A percentile compares a stretch with the other conserved stretches of the same genome.
These are phyloP conservation scores for Crypturellus undulatus DNA, from an alignment of 2,113 vertebrate species.

Conservation along the genomic window DNA sequence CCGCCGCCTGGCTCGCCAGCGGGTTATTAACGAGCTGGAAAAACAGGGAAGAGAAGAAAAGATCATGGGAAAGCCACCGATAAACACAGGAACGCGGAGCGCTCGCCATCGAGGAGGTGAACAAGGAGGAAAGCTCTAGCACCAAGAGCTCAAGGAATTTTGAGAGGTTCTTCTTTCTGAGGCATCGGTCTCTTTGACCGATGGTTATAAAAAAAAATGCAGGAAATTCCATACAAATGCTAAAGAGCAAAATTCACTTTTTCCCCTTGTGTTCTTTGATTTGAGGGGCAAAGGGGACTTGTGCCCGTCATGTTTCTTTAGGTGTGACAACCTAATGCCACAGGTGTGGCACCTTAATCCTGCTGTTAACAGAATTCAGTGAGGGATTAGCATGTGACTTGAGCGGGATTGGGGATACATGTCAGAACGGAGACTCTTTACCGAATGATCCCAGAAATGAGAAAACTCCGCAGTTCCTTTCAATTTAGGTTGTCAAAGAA, in stretches of 20 bases:
- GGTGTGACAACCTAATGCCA: neutral
- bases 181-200: neutral
- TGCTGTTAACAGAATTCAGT: neutral
- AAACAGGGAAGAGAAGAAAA: constrained; percentile 65
- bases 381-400: neutral
- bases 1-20: constrained; percentile 93
- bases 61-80: constrained; percentile 40
- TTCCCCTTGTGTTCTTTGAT: neutral
- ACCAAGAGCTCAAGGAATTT: neutral
- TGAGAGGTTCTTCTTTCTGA: neutral
- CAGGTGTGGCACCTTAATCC: neutral
- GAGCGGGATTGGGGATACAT: neutral
- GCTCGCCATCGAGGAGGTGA: neutral
- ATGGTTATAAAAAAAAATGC: neutral
- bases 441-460: neutral
- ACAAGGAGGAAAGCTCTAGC: neutral
- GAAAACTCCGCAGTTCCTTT: neutral
- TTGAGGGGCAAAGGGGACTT: neutral
- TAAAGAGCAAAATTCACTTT: neutral
- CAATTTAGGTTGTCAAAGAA: neutral
- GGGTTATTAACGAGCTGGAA: constrained; percentile 93
- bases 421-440: neutral
- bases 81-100: neutral
- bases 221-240: neutral
- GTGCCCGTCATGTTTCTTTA: neutral